These are phyloP conservation scores for Meriones psammophilus DNA, from an alignment of 2,797 vertebrate species.

Conservation along the genomic window DNA sequence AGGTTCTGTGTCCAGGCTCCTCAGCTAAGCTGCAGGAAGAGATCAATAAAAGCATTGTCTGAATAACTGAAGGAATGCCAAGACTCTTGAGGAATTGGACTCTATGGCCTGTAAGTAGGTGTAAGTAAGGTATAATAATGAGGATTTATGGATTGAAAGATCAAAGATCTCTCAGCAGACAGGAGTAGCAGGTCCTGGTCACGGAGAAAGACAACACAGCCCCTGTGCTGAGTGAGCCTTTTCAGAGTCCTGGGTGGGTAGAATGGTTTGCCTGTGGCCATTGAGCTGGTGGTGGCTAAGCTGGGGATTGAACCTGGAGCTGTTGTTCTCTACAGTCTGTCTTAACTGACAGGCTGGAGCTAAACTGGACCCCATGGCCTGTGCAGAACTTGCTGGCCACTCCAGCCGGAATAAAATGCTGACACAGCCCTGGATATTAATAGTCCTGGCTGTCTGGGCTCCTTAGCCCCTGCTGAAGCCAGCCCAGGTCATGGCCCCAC, in stretches of 20 bases:
- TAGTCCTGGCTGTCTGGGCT: constrained; percentile 3
- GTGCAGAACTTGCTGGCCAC: not conserved
- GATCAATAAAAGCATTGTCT: not conserved
- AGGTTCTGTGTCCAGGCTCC: not conserved
- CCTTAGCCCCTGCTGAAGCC: not conserved
- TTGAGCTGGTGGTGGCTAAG: not conserved
- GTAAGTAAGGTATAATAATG: not conserved
- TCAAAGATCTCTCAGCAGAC: not conserved
- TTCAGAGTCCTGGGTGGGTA: not conserved
- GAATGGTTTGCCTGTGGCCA: not conserved
- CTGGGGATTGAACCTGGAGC: not conserved
- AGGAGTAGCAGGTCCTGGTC: not conserved
- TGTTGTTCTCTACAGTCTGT: not conserved
- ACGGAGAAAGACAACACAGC: not conserved
- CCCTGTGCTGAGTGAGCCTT: not conserved
- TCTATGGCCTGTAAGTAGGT: not conserved
- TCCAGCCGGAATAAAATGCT: constrained; percentile 42
- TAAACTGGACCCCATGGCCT: not conserved
- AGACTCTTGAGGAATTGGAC: not conserved
- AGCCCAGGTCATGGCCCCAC: not conserved
- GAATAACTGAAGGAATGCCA: not conserved
- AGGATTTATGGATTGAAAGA: not conserved
- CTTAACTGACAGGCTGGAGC: not conserved
- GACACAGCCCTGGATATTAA: constrained; percentile 72
- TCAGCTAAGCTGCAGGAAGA: not conserved